Conservation (phyloP, 2,113 vertebrate species). For the Oplegnathus fasciatus region DNA sequence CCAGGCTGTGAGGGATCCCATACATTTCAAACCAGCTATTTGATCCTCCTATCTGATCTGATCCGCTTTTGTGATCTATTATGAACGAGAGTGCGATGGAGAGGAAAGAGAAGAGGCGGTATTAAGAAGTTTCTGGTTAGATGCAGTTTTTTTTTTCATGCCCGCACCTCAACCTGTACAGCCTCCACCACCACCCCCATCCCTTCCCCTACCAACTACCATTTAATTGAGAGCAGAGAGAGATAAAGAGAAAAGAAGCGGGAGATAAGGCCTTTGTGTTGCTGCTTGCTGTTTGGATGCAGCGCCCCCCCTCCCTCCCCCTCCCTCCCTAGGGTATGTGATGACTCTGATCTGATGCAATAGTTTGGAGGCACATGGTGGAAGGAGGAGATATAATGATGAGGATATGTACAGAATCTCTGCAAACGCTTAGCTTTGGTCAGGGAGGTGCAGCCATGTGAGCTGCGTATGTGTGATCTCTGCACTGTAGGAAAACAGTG, state of each 20-base stretch:
- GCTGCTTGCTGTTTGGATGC: slow-evolving; percentile 17
- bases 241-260: slow-evolving; percentile 29
- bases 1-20: slow-evolving; percentile 52
- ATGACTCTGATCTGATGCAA: slow-evolving; percentile 20
- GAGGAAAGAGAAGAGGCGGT: slow-evolving; percentile 20
- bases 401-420: neutral
- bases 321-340: neutral
- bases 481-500: slow-evolving; percentile 18
- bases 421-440: neutral
- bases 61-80: slow-evolving; percentile 83
- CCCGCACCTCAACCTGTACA: slow-evolving; percentile 9
- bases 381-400: slow-evolving; percentile 23
- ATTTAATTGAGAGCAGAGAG: slow-evolving; percentile 58
- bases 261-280: slow-evolving; percentile 20
- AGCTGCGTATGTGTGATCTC: slow-evolving; percentile 26
- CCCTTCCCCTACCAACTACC: neutral
- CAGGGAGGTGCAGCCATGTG: slow-evolving; percentile 25
- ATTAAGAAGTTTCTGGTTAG: slow-evolving; percentile 35
- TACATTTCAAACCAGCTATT: slow-evolving; percentile 63
- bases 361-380: slow-evolving; percentile 5
- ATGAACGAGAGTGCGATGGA: slow-evolving; percentile 66
- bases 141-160: slow-evolving; percentile 29
- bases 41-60: slow-evolving; percentile 76
- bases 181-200: neutral
- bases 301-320: too few species aligned